These are phyloP conservation scores for Gambusia yucatana DNA, from an alignment of 2,797 vertebrate species.

Conservation along the genomic window DNA sequence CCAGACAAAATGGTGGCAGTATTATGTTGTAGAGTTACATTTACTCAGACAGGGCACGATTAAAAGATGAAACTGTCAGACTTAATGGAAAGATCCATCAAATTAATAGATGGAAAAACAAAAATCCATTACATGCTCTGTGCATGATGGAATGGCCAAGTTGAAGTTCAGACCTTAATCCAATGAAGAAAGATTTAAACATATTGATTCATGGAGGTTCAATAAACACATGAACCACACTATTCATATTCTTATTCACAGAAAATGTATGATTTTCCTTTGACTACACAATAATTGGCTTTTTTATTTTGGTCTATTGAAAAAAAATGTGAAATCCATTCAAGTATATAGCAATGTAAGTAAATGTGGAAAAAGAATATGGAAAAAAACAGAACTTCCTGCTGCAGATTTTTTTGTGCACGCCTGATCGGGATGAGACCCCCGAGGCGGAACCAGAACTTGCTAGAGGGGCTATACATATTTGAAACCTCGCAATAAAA, in stretches of 20 bases:
- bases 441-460: neutral
- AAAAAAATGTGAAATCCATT: neutral
- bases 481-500: neutral
- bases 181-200: neutral
- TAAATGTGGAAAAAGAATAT: neutral
- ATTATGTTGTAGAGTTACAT: neutral
- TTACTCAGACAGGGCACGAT: too few relatives aligned
- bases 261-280: neutral
- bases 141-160: neutral
- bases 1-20: neutral
- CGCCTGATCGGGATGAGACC: neutral
- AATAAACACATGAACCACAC: neutral
- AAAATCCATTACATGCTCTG: neutral
- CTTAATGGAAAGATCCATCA: neutral
- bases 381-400: neutral
- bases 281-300: neutral
- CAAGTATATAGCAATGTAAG: neutral
- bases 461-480: neutral
- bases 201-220: neutral
- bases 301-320: neutral
- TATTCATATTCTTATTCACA: neutral
- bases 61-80: neutral
- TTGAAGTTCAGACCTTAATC: neutral
- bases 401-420: neutral
- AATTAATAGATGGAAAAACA: neutral